Evolutionary conservation across 2,888 invertebrate species (phyloP), one percentile per base, ranked within the genome.

Genomic region (Pterostichus madidus): DNA sequence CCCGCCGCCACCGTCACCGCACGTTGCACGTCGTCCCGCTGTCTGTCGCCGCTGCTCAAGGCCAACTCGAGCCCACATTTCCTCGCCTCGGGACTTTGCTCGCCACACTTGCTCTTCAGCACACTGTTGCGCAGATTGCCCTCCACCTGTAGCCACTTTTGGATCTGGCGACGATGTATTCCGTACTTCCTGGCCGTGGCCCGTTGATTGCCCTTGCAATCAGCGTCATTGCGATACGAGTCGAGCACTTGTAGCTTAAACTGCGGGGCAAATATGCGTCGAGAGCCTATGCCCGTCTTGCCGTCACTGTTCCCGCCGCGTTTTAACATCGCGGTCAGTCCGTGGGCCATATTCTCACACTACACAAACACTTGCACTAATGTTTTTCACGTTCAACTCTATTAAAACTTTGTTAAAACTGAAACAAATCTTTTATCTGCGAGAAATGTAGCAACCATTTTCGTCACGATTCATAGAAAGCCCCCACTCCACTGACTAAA

Each of bases 101-200:
- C 39, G 39, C 39, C 39, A 83, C 82, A 85, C 59, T 56, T 79
- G 53, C 59, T 64, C 87, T 92, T 92, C 78, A 91, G 91, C 84
- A 96, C 94, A 86, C 94, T 94, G 84, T 94, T 95, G 87, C 96
- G 92, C 85, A 97, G 90, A 88, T 94, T 94, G 84, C 94, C 93
- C 90, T 96, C 96, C 87, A 95, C 96, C 90, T 97, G 97, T 85
- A 97, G 91, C 97, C 97, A 97, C 92, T 97, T 97, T 90, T 97
- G 97, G 86, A 97, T 97, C 90, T 97, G 97, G 83, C 97, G 93
- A 83, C 97, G 93, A 89, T 97, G 97, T 85, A 97, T 97, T 83
- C 96, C 96, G 90, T 96, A 97, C 90, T 97, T 97, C 87, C 97
- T 93, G 84, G 97, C 97, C 15, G 97, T 97, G 2, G 97, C 97